Evolutionary conservation across 2,888 invertebrate species (phyloP).

Genomic region (Panopea generosa): DNA sequence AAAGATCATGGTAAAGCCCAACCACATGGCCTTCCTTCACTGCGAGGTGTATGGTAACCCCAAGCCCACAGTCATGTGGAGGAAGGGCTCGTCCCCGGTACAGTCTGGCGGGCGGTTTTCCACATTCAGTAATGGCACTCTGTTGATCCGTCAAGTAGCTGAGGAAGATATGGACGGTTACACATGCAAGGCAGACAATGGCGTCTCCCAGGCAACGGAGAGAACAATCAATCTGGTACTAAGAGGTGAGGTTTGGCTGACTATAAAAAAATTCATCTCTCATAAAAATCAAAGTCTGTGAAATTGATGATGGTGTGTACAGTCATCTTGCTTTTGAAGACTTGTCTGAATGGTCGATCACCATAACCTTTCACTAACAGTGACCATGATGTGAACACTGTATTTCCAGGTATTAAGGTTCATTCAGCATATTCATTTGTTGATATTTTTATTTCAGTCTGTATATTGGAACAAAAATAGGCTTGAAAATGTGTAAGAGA

Average conservation of each 20-base stretch:
- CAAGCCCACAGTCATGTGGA: conserved; percentile 77
- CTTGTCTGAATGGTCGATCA: too few relatives aligned
- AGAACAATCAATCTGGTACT: conserved; percentile 90
- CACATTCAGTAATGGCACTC: conserved; percentile 87
- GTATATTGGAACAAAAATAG: too few relatives aligned
- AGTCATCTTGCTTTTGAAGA: too few relatives aligned
- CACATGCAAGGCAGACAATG: conserved; percentile 93
- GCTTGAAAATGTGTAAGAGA: too few relatives aligned
- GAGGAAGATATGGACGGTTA: conserved; percentile 92
- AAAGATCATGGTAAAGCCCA: conserved; percentile 74
- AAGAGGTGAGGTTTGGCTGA: conserved; percentile 89
- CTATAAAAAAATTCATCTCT: too few relatives aligned
- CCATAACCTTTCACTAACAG: too few relatives aligned
- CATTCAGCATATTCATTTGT: too few relatives aligned
- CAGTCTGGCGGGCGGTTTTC: conserved; percentile 58
- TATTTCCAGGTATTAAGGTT: too few relatives aligned
- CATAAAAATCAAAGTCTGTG: too few relatives aligned
- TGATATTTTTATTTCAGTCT: too few relatives aligned
- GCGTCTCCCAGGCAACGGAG: conserved; percentile 89
- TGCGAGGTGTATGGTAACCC: conserved; percentile 81
- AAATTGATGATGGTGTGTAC: too few relatives aligned
- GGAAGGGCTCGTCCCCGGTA: conserved; percentile 61
- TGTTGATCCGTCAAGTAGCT: conserved; percentile 89
- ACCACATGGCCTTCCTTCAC: conserved; percentile 77
- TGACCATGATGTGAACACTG: too few relatives aligned